Evolutionary conservation across 1,140 invertebrate species (phyloP).

Genomic region (Panagrolaimus sp.): DNA sequence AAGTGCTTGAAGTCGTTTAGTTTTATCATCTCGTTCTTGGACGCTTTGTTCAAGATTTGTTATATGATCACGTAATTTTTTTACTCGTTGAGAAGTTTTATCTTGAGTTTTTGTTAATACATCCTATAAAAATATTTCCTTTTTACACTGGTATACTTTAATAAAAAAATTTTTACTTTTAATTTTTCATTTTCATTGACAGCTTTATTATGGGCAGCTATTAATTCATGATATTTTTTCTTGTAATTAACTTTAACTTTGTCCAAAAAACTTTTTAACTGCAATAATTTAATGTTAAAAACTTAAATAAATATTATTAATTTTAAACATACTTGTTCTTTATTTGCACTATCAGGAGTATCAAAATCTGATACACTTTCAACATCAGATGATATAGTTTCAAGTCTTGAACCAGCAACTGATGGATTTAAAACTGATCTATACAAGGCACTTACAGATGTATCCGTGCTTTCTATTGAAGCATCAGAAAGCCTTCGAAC

Average conservation of each 20-base stretch:
- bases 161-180: slow-evolving; percentile 26
- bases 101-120: slow-evolving; percentile 43
- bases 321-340: slow-evolving; percentile 20
- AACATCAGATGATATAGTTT: slow-evolving; percentile 31
- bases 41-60: slow-evolving; percentile 22
- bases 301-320: no score
- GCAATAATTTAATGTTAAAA: no score
- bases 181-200: slow-evolving; percentile 47
- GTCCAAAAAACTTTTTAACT: no score
- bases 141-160: not conserved
- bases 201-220: slow-evolving; percentile 37
- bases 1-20: slow-evolving; percentile 33
- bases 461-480: slow-evolving; percentile 34
- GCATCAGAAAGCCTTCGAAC: slow-evolving; percentile 23
- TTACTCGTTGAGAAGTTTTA: slow-evolving; percentile 39
- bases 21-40: slow-evolving; percentile 23
- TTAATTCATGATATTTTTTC: slow-evolving; percentile 43
- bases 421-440: slow-evolving; percentile 2
- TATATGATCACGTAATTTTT: slow-evolving; percentile 40
- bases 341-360: slow-evolving; percentile 24
- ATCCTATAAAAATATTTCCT: slow-evolving; percentile 28
- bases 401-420: slow-evolving; percentile 10
- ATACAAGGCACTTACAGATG: not conserved
- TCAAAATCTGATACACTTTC: slow-evolving; percentile 22
- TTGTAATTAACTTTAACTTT: slow-evolving; percentile 27